Percentiles rank a stretch among this genome's conserved stretches.
phyloP scores from a whole-genome alignment of 2,888 invertebrate species.

The Apamea anceps region DNA sequence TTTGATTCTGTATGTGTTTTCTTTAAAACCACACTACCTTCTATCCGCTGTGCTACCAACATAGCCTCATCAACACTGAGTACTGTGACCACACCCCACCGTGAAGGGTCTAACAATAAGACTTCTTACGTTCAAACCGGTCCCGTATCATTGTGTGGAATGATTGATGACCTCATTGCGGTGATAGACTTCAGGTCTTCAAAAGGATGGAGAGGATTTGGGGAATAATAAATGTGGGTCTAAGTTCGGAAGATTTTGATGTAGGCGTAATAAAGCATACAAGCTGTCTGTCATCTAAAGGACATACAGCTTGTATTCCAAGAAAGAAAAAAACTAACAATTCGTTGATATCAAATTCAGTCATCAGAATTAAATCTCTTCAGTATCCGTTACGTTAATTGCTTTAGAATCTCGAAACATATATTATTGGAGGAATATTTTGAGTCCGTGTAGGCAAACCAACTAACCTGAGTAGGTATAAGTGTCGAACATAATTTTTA shows the following conservation, averaged over 20 bases:
- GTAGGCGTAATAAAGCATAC: too few species aligned
- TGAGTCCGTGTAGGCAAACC: not conserved
- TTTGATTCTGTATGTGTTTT: too few species aligned
- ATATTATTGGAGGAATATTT: not conserved
- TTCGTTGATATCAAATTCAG: too few species aligned
- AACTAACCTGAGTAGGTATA: not conserved
- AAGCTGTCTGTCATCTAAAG: too few species aligned
- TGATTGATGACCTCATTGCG: constrained; percentile 49
- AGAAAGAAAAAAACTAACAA: too few species aligned
- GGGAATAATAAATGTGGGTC: constrained; percentile 41
- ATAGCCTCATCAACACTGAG: not conserved
- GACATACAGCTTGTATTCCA: not conserved
- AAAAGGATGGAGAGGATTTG: constrained; percentile 30
- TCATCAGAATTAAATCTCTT: too few species aligned
- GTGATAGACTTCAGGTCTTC: constrained; percentile 26
- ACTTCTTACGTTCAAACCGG: constrained; percentile 29
- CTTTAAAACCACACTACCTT: too few species aligned
- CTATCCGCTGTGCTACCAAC: not conserved
- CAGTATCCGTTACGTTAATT: too few species aligned
- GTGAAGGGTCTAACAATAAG: constrained; percentile 36
- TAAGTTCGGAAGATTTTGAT: not conserved
- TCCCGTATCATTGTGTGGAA: constrained; percentile 41
- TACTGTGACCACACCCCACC: constrained; percentile 9
- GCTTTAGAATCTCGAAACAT: too few species aligned
- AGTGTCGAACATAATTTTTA: too few species aligned